A percentile compares a stretch with the other conserved stretches of the same genome.
These are phyloP conservation scores for Sarcophaga rosellei DNA, from an alignment of 2,888 invertebrate species.

Conservation along the genomic window DNA sequence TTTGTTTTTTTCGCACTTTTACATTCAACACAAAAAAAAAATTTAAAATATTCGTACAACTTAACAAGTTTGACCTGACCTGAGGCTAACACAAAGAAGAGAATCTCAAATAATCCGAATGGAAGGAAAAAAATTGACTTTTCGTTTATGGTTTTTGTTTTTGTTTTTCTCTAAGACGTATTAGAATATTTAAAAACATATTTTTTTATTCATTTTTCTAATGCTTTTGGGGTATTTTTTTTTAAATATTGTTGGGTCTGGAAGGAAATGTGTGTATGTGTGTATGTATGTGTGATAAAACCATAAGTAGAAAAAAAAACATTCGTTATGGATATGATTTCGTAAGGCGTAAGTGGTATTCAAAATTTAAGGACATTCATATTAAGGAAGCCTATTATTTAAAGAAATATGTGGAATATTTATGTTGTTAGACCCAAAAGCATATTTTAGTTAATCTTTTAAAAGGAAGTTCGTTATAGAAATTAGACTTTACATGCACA, in stretches of 20 bases:
- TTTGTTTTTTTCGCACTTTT: neutral
- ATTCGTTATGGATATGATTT: constrained; percentile 55
- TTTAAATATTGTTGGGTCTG: neutral
- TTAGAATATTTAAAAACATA: constrained; percentile 7
- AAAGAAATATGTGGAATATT: too few species aligned
- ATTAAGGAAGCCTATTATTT: constrained; percentile 19
- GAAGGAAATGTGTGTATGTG: neutral
- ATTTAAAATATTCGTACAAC: constrained; percentile 20
- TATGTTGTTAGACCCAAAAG: too few species aligned
- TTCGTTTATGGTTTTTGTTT: constrained; percentile 1
- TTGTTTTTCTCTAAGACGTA: neutral
- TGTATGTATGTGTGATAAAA: constrained; percentile 28
- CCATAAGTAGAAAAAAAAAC: constrained; percentile 13
- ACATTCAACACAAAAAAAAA: constrained; percentile 7
- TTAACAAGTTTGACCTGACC: constrained; percentile 60
- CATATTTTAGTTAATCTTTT: too few species aligned
- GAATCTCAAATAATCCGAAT: neutral
- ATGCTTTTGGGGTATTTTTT: neutral
- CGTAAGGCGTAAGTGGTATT: constrained; percentile 32
- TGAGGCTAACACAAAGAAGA: constrained; percentile 44
- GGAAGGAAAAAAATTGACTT: neutral
- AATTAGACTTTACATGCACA: constrained; percentile 5
- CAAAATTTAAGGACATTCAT: constrained; percentile 33
- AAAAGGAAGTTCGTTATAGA: too few species aligned
- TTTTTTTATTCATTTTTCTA: constrained; percentile 8